These are phyloP conservation scores for Catostomus latipinnis DNA, from an alignment of 2,797 vertebrate species.

Conservation along the genomic window DNA sequence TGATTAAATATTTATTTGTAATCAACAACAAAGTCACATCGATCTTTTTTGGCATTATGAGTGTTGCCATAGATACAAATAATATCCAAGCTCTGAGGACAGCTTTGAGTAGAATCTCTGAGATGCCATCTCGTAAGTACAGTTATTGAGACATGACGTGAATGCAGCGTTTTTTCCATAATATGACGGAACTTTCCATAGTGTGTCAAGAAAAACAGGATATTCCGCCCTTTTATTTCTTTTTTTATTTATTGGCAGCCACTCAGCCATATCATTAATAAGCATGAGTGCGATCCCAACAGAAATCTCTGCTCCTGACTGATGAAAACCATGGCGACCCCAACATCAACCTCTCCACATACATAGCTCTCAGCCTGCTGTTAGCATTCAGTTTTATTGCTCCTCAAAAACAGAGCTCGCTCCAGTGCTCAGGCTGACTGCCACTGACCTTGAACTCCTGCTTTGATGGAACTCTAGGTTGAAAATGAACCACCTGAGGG, in stretches of 20 bases:
- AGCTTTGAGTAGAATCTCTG: too few relatives aligned
- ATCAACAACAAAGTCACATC: too few relatives aligned
- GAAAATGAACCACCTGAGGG: constrained; percentile 28
- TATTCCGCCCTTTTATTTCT: too few relatives aligned
- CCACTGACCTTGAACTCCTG: constrained; percentile 37
- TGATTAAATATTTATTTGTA: too few relatives aligned
- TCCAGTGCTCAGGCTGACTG: neutral
- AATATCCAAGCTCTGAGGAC: too few relatives aligned
- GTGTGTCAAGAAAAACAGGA: too few relatives aligned
- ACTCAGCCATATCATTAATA: constrained; percentile 1
- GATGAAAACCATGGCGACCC: constrained; percentile 11
- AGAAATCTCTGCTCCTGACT: constrained; percentile 13
- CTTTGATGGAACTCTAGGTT: constrained; percentile 18
- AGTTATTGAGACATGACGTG: too few relatives aligned
- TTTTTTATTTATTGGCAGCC: neutral
- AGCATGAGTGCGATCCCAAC: constrained; percentile 8
- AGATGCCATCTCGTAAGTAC: too few relatives aligned
- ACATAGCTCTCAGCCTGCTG: constrained; percentile 23
- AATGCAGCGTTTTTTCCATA: too few relatives aligned
- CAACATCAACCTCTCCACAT: constrained; percentile 4
- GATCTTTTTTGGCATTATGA: too few relatives aligned
- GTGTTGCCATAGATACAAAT: too few relatives aligned
- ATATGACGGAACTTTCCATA: too few relatives aligned
- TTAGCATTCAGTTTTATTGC: constrained; percentile 49
- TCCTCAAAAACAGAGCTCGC: constrained; percentile 15